Base-by-base conservation (phyloP, 2,113 vertebrate species). In the Ceratotherium simum region DNA sequence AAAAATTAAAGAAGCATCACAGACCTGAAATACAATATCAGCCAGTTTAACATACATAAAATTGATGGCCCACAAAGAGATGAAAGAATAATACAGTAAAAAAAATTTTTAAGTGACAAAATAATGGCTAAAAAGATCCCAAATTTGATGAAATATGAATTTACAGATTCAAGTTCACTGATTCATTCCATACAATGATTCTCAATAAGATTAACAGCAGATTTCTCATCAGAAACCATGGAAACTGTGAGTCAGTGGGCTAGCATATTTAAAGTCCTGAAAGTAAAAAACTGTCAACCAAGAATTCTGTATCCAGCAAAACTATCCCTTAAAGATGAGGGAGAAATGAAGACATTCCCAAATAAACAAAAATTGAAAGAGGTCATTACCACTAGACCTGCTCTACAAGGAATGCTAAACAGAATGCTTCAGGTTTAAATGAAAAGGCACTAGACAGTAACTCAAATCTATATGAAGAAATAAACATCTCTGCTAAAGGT, bases 401-500 rank as follows among this genome's bases (percentile, higher is more conserved):
- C 3, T 56, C 56, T 73, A 64, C 39, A 82, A 54, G n/a, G 72
- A 89, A 73, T 73, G 64, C 33, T 94, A 64, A 64, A 25, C 8
- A 54, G 10, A 17, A 8, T 64, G 16, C 56, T 92, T 73, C 69
- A 84, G 25, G 18, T 65, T 65, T 84, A 84, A 92, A 65, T 75
- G 13, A 48, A 87, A 80, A 89, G 39, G 93, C 27, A 81, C 42
- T 94, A 73, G 75, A 79, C 12, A 60, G 65, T 94, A 89, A 89
- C 20, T 70, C 8, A 73, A 62, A 62, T 31, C 18, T 73, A 42
- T 62, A 81, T 89, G 39, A 94, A 88, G 85, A 73, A 94, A 94
- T 73, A 73, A 94, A 81, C 18, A 72, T 79, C 65, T 94, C 25
- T 88, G 42, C 33, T 64, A 56, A 90, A 82, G 29, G 18, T 76